Evolutionary conservation across 2,113 vertebrate species (phyloP), one percentile per base, ranked within the genome.

Genomic region (Entosphenus tridentatus): DNA sequence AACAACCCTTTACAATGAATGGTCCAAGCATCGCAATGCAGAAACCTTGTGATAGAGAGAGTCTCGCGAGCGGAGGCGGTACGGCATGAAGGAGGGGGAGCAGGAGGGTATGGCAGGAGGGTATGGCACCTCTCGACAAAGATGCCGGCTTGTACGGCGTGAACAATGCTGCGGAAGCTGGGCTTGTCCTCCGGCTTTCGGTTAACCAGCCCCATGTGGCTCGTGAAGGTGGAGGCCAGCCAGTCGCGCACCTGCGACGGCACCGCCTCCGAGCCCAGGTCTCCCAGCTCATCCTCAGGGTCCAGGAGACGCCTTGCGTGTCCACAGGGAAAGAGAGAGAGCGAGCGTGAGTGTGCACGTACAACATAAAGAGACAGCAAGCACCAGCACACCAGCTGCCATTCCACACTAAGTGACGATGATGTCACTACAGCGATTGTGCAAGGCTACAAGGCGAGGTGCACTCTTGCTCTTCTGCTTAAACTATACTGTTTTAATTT

Each of bases 131-230:
- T 81, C 71, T 95, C 89, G 71, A 95, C 89, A 62, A 95, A 95
- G 78, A 91, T 95, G 2, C 89, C 89, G 1, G 88, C 89, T 77
- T 95, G 89, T 69, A 92, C 89, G 0, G 88, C 89, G 0, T 89
- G 86, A 8, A 95, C 89, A 2, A 92, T 95, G 81, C 88, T 92
- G 69, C 89, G 86, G 72, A 95, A 95, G 72, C 86, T 89, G 68
- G 86, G 87, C 68, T 92, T 95, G 74, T 95, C 88, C 62, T 91
- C 86, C 0, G 85, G 78, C 0, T 85, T 79, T 1, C 86, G 82
- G 0, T 77, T 78, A 11, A 82, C 81, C 68, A 79, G 80, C 1
- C 84, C 79, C 1, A 81, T 79, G 73, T 82, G 87, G 73, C 87
- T 86, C 2, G 87, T 90, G 76, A 92, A 91, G 70, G 89, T 91